These are phyloP conservation scores for Ceratina calcarata DNA, from an alignment of 1,140 invertebrate species.

Conservation along the genomic window DNA sequence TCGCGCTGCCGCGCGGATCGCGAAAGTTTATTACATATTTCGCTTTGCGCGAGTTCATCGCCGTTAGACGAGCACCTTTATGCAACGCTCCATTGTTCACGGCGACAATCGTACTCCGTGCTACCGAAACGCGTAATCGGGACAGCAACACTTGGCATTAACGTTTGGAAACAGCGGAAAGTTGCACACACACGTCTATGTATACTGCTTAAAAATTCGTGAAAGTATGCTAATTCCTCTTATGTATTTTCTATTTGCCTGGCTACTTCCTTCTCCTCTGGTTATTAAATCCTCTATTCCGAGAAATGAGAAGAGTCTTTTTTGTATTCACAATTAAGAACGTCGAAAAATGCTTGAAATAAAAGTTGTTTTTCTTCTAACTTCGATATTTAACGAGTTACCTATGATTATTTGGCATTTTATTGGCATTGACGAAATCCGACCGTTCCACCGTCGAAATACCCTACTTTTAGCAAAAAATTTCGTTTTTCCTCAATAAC, in stretches of 20 bases:
- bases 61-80: constrained; percentile 11
- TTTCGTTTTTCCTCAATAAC: too few species aligned
- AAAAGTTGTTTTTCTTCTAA: too few species aligned
- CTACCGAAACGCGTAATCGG: not conserved
- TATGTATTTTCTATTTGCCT: not conserved
- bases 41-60: constrained; percentile 1
- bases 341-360: too few species aligned
- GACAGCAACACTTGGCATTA: not conserved
- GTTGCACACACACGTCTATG: not conserved
- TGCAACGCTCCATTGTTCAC: constrained; percentile 26
- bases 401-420: too few species aligned
- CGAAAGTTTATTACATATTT: constrained; percentile 36
- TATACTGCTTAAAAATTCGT: not conserved
- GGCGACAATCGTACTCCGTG: not conserved
- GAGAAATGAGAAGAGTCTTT: not conserved
- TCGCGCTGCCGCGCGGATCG: not conserved
- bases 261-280: not conserved
- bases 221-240: constrained; percentile 6
- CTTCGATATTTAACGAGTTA: too few species aligned
- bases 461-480: too few species aligned
- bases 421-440: too few species aligned
- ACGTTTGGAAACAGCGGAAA: not conserved
- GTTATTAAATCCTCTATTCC: not conserved
- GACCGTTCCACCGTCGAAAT: too few species aligned
- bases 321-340: not conserved